Evolutionary conservation across 2,113 vertebrate species (phyloP).

Genomic region (Anhinga anhinga): DNA sequence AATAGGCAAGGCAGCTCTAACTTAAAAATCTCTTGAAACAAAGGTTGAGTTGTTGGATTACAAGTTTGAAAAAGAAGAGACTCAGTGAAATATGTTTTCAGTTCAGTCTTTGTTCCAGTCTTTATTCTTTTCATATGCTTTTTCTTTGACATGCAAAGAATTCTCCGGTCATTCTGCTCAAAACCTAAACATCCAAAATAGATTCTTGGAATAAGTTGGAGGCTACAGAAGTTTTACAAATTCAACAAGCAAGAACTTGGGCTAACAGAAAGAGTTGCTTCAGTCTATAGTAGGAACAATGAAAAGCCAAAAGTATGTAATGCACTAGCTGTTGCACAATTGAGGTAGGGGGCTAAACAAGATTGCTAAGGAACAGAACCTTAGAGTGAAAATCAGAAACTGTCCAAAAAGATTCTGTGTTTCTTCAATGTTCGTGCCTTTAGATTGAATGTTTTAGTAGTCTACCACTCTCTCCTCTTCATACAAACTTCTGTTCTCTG

Average conservation of each 20-base stretch:
- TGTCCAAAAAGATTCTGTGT: background rate
- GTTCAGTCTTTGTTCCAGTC: background rate
- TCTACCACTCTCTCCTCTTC: background rate
- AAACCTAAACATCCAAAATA: background rate
- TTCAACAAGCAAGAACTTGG: background rate
- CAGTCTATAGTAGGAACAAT: background rate
- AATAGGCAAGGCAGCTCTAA: background rate
- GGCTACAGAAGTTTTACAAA: background rate
- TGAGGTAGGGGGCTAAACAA: background rate
- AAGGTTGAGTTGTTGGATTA: background rate
- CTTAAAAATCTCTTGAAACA: background rate
- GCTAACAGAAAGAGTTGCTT: background rate
- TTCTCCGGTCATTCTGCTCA: background rate
- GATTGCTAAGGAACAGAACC: background rate
- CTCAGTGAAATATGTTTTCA: background rate
- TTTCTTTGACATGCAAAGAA: background rate
- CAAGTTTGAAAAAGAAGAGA: background rate
- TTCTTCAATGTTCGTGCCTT: background rate
- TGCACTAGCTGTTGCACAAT: background rate
- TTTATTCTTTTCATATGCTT: background rate
- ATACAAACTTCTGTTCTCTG: background rate
- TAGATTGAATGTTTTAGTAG: background rate
- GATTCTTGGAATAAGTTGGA: background rate
- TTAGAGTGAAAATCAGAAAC: background rate
- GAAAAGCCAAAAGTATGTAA: background rate